A percentile compares a stretch with the other conserved stretches of the same genome.
Conservation (phyloP, 2,797 vertebrate genomes). For the Myotis findleyi region DNA sequence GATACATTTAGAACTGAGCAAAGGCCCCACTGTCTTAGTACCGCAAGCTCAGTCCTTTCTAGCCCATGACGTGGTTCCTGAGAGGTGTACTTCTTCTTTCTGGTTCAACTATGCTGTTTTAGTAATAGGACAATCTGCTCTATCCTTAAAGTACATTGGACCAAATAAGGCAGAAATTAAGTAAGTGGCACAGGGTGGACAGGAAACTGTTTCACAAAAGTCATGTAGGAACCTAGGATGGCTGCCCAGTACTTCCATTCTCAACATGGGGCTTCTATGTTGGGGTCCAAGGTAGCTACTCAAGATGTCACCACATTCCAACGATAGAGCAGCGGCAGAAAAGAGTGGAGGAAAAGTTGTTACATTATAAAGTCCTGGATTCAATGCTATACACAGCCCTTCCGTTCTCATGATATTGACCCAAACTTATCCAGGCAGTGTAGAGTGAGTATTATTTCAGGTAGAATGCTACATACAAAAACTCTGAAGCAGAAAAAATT, state of each 20-base stretch:
- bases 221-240: neutral
- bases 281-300: neutral
- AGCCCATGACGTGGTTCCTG: neutral
- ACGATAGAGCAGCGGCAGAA: neutral
- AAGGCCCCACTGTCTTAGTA: neutral
- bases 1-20: neutral
- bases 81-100: neutral
- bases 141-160: neutral
- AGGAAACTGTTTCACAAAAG: neutral
- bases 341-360: neutral
- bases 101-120: neutral
- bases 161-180: neutral
- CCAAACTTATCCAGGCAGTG: neutral
- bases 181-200: neutral
- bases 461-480: neutral
- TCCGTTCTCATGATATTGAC: neutral
- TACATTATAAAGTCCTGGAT: neutral
- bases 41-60: neutral
- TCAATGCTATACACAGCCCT: neutral
- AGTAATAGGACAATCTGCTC: neutral
- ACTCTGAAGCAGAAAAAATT: neutral
- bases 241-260: neutral
- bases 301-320: neutral
- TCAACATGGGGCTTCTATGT: neutral
- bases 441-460: neutral